Evolutionary conservation across 2,888 invertebrate species (phyloP).

Genomic region (Dioctria rufipes): DNA sequence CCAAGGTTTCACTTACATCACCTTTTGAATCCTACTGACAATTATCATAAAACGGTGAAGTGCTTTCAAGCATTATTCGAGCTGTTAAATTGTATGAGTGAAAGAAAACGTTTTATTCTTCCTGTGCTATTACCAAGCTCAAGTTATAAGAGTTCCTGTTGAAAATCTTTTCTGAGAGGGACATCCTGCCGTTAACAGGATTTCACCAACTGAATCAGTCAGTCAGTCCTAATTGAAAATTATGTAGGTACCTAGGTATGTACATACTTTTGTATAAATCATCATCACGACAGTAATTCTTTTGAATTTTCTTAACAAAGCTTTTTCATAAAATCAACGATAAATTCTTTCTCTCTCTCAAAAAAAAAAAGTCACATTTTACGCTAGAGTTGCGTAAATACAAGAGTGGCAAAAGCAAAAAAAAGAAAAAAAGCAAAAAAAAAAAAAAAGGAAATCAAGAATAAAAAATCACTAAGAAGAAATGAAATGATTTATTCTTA

Average conservation of each 20-base stretch:
- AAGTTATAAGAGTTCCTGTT: not conserved
- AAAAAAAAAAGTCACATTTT: slow-evolving; percentile 19
- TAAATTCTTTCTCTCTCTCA: not conserved
- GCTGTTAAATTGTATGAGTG: slow-evolving; percentile 10
- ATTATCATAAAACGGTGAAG: slow-evolving; percentile 42
- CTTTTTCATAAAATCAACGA: slow-evolving; percentile 21
- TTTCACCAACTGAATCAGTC: not conserved
- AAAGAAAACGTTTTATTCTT: not conserved
- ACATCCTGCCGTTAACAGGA: slow-evolving; percentile 7
- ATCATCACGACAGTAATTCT: slow-evolving; percentile 32
- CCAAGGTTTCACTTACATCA: not conserved
- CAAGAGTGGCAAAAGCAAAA: too few species aligned
- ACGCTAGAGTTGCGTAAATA: not conserved
- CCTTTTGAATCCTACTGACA: not conserved
- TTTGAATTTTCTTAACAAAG: slow-evolving; percentile 27
- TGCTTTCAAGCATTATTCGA: slow-evolving; percentile 13
- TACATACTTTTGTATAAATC: too few species aligned
- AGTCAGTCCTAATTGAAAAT: slow-evolving; percentile 39
- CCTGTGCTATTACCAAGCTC: not conserved
- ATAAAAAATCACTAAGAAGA: not conserved
- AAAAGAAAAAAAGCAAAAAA: not conserved
- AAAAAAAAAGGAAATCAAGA: slow-evolving; percentile 1
- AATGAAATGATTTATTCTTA: slow-evolving; percentile 45
- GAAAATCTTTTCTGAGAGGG: not conserved
- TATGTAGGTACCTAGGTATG: not conserved